Base-by-base conservation (phyloP, 2,113 vertebrate species). In the Trogon melanurus region DNA sequence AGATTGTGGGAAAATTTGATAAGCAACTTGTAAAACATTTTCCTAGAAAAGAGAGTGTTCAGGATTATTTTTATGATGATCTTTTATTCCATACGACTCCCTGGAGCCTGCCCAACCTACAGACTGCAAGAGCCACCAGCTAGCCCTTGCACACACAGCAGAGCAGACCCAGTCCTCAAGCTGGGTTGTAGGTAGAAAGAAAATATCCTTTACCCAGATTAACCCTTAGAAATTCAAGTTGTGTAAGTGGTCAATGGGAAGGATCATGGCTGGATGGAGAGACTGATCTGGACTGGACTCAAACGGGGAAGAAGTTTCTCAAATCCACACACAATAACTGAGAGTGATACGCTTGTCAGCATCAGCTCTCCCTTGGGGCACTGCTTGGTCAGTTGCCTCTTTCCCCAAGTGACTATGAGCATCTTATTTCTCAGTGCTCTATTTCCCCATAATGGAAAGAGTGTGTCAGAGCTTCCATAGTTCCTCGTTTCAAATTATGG, bases 401-500 rank as follows among this genome's bases (percentile, higher is more conserved):
- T 84, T 57, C 15, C 34, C 29, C 27, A 73, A 45, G 23, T 29
- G 38, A 34, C 27, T 64, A 2, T 8, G 17, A 72, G 48, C 38
- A 22, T 20, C 32, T 10, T 44, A 8, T 10, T 6, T 67, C 29
- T 34, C 11, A 17, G 11, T 34, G 26, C 29, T 53, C 41, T 58
- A 5, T 34, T 76, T 54, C 30, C 51, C 10, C 2, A 1, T 45
- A 45, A 48, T 9, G 71, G 36, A 48, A 74, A 61, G 12, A 22
- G 9, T 0, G 0, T 75, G 18, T 30, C 58, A 75, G 11, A 70
- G 14, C 26, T 67, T 88, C 64, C 3, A 13, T 0, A 62, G 26
- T 2, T 69, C 14, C 8, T 27, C 0, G 0, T 50, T 64, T 69
- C 16, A 69, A 58, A 64, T 21, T 58, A 50, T 4, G 8, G 50